Evolutionary conservation across 2,797 vertebrate genomes (phyloP).

Genomic region (Spinibarbus caldwelli): DNA sequence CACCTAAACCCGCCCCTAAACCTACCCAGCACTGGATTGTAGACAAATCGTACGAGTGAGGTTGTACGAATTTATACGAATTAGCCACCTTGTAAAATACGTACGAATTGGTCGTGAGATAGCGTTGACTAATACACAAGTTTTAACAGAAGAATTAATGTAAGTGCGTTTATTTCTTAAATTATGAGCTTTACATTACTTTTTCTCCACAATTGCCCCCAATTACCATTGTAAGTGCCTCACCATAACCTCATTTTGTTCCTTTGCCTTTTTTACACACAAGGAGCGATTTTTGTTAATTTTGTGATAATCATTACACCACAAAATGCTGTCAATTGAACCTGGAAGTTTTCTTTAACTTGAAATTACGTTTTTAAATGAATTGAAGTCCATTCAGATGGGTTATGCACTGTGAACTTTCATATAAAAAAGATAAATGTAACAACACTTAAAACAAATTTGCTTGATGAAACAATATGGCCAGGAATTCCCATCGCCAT

Average conservation of each 20-base stretch:
- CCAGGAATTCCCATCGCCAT: neutral
- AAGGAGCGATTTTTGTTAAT: neutral
- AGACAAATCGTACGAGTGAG: no score
- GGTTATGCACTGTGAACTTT: neutral
- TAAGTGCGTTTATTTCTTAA: neutral
- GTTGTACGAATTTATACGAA: no score
- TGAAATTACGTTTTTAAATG: neutral
- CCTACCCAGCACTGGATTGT: no score
- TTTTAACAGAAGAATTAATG: neutral
- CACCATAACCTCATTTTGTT: neutral
- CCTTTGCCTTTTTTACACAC: neutral
- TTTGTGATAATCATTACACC: neutral
- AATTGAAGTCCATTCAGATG: neutral
- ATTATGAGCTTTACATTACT: neutral
- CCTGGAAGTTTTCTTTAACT: neutral
- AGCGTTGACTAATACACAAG: no score
- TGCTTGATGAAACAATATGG: neutral
- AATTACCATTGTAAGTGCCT: neutral
- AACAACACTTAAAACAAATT: neutral
- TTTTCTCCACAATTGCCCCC: neutral
- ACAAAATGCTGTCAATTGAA: neutral
- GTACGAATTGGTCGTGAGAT: no score
- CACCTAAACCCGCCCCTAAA: no score
- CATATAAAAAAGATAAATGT: neutral
- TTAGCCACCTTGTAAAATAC: no score